Percentiles rank a stretch among this genome's conserved stretches.
These are phyloP conservation scores for Drosophila barbarae DNA, from an alignment of 2,888 invertebrate species.

Conservation along the genomic window DNA sequence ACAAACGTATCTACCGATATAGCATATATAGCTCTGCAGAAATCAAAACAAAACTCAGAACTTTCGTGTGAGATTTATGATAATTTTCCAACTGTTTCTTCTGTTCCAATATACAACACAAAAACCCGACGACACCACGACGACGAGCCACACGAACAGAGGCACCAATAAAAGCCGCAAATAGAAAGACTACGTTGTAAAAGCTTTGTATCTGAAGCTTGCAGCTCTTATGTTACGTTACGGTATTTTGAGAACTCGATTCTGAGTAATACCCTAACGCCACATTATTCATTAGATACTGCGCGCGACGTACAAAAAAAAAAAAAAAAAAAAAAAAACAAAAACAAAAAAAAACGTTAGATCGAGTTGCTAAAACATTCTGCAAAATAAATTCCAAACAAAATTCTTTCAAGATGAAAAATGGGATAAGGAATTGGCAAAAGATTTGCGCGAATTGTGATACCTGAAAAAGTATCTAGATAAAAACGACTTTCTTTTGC, in stretches of 20 bases:
- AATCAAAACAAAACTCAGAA: conserved; percentile 56
- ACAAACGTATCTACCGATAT: not conserved
- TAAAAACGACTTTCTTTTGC: not conserved
- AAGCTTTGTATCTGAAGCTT: conserved; percentile 22
- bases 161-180: conserved; percentile 46
- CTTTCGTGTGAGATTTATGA: conserved; percentile 48
- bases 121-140: conserved; percentile 28
- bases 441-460: not conserved
- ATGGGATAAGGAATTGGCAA: conserved; percentile 15
- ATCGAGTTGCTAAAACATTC: conserved; percentile 1
- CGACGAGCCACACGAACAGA: conserved; percentile 26
- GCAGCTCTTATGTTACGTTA: conserved; percentile 12
- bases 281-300: conserved; percentile 1
- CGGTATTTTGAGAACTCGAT: not conserved
- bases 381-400: not conserved
- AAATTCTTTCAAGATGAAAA: conserved; percentile 3
- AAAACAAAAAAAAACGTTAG: not conserved
- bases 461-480: no score
- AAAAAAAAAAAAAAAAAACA: not conserved
- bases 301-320: conserved; percentile 3
- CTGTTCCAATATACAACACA: conserved; percentile 35
- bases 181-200: conserved; percentile 43
- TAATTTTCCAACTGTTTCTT: conserved; percentile 42
- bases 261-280: conserved; percentile 20
- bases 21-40: conserved; percentile 17